phyloP scores from a whole-genome alignment of 2,888 invertebrate genomes.

The Tyria jacobaeae region DNA sequence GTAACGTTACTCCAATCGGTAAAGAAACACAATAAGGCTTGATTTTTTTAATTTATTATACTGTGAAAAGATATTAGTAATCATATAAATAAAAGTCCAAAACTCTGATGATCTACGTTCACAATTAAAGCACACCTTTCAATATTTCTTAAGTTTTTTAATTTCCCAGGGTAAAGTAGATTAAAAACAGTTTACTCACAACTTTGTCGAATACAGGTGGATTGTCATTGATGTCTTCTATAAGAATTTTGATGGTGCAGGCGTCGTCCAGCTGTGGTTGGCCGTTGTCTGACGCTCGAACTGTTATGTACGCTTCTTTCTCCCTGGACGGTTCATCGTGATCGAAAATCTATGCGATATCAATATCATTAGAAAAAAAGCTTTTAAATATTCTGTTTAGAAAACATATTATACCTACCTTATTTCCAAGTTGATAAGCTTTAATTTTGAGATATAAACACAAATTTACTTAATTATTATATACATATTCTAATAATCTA shows the following conservation, averaged over 20 bases:
- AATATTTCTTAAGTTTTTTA: constrained; percentile 12
- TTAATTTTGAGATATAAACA: constrained; percentile 6
- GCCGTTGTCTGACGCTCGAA: constrained; percentile 97
- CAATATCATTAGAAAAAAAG: constrained; percentile 1
- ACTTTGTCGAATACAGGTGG: constrained; percentile 92
- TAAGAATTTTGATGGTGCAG: constrained; percentile 96
- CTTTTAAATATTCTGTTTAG: background rate
- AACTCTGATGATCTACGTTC: background rate
- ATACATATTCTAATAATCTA: background rate
- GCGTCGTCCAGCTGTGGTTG: constrained; percentile 95
- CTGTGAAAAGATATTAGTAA: constrained; percentile 9
- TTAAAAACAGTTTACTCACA: constrained; percentile 83
- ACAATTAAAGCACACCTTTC: constrained; percentile 1
- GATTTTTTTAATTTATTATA: background rate
- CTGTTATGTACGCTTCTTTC: constrained; percentile 94
- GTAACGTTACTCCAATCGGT: constrained; percentile 40
- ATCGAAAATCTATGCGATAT: constrained; percentile 89
- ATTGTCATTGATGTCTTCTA: constrained; percentile 98
- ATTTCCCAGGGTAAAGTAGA: background rate
- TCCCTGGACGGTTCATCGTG: constrained; percentile 95
- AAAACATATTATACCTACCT: constrained; percentile 51
- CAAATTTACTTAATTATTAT: constrained; percentile 6
- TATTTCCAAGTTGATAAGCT: constrained; percentile 37
- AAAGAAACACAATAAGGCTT: constrained; percentile 12
- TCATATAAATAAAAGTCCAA: constrained; percentile 14